Conservation (phyloP, 92 coral and sea anemone genomes). For the Umimayanthus kanabou region DNA sequence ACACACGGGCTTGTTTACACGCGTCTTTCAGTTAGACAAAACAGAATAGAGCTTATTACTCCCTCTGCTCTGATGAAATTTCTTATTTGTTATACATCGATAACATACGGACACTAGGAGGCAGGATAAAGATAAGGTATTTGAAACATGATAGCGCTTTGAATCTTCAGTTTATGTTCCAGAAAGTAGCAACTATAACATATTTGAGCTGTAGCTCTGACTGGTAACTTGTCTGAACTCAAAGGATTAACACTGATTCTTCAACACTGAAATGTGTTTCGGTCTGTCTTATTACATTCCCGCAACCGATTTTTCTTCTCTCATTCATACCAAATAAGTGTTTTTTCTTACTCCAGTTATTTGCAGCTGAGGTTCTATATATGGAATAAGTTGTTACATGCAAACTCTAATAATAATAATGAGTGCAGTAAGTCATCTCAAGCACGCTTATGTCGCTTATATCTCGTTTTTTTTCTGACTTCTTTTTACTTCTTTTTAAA, state of each 20-base stretch:
- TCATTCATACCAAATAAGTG: not conserved
- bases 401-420: not conserved
- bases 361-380: not conserved
- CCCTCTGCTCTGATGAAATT: not conserved
- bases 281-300: not conserved
- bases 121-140: not conserved
- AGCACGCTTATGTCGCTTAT: not conserved
- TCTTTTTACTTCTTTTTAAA: no score
- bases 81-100: not conserved
- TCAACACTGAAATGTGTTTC: no score
- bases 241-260: no score
- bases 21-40: not conserved
- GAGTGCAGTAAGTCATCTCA: not conserved
- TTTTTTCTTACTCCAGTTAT: not conserved
- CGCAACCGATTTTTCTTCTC: not conserved
- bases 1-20: not conserved
- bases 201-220: no score
- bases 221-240: no score
- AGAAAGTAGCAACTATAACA: no score
- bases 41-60: not conserved
- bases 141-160: no score
- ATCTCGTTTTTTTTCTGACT: no score
- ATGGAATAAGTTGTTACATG: not conserved
- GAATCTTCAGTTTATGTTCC: no score
- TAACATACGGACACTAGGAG: not conserved